These are phyloP conservation scores for Drosophila pachea DNA, from an alignment of 1,140 invertebrate genomes.

Conservation along the genomic window DNA sequence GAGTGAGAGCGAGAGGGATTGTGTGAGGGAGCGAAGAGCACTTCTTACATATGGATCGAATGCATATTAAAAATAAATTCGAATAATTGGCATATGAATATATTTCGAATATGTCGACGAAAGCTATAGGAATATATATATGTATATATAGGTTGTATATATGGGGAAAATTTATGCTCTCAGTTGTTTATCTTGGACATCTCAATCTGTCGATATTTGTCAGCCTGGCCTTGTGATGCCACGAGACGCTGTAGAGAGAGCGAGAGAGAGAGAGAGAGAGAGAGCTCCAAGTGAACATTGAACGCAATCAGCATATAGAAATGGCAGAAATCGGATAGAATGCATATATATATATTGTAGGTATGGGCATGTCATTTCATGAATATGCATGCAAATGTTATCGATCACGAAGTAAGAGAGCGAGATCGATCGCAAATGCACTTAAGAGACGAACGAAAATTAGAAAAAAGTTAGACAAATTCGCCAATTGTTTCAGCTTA, in stretches of 20 bases:
- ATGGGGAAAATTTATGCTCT: constrained; percentile 2
- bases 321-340: neutral
- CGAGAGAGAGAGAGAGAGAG: no score
- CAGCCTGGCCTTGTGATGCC: constrained; percentile 2
- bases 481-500: neutral
- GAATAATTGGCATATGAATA: constrained; percentile 45
- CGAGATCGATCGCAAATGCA: neutral
- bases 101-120: neutral
- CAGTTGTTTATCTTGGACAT: constrained; percentile 11
- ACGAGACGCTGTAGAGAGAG: no score
- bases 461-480: neutral
- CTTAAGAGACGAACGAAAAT: no score
- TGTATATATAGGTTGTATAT: constrained; percentile 1
- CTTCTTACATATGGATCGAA: constrained; percentile 33
- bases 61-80: constrained; percentile 52
- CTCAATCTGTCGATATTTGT: constrained; percentile 1
- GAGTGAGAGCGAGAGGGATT: neutral
- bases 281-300: no score
- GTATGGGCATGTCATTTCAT: neutral
- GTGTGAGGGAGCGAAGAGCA: no score
- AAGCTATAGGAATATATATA: constrained; percentile 7
- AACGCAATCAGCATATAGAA: neutral
- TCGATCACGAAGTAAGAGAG: neutral
- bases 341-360: neutral
- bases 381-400: neutral